phyloP scores from a whole-genome alignment of 2,888 invertebrate species.

The Mactromeris polynyma region DNA sequence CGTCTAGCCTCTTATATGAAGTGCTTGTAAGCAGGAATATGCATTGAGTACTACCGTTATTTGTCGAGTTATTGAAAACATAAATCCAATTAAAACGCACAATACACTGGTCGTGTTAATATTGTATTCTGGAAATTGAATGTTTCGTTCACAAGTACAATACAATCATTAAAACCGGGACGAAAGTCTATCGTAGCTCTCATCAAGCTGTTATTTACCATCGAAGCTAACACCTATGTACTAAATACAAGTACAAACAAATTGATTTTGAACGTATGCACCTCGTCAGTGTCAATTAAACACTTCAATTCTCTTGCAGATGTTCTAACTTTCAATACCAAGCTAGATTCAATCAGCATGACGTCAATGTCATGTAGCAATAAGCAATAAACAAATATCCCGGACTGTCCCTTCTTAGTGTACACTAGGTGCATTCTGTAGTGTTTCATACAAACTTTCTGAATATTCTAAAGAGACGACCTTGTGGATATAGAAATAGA shows the following conservation, averaged over 20 bases:
- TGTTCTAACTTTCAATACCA: background rate
- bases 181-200: background rate
- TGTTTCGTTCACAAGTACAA: background rate
- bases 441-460: background rate
- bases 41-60: no score
- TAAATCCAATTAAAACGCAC: background rate
- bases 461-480: background rate
- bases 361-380: background rate
- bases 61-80: no score
- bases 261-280: background rate
- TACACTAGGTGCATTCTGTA: background rate
- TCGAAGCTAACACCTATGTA: background rate
- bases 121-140: background rate
- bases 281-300: background rate
- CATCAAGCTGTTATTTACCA: background rate
- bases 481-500: background rate
- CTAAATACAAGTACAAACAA: background rate
- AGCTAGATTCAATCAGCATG: background rate
- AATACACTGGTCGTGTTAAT: background rate
- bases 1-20: no score
- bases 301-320: background rate
- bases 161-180: background rate
- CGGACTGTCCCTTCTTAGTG: background rate
- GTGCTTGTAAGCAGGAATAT: no score
- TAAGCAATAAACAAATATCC: background rate